Evolutionary conservation across 2,797 vertebrate genomes (phyloP).

Genomic region (Gadopsis marmoratus): DNA sequence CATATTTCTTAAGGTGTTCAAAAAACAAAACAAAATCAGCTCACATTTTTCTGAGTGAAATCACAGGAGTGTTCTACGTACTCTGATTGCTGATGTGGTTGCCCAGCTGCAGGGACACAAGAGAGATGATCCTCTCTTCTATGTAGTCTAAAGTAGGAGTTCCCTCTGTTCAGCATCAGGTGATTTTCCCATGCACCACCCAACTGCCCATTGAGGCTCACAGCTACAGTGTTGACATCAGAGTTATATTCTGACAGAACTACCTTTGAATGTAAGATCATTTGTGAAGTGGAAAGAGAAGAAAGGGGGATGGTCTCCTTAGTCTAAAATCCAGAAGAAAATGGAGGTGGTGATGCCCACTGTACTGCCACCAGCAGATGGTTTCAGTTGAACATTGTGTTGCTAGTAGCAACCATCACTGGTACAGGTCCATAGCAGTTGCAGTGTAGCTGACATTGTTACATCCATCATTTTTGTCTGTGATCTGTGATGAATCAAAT

Average conservation of each 20-base stretch:
- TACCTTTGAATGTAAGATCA: slow-evolving; percentile 21
- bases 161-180: slow-evolving; percentile 10
- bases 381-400: slow-evolving; percentile 25
- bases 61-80: slow-evolving; percentile 7
- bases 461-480: slow-evolving; percentile 10
- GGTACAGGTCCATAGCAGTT: neutral
- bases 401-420: slow-evolving; percentile 41
- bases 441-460: slow-evolving; percentile 4
- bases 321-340: slow-evolving; percentile 3
- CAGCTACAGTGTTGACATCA: neutral
- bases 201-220: neutral
- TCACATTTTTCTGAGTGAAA: neutral
- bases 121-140: slow-evolving; percentile 2
- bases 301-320: neutral
- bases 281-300: slow-evolving; percentile 29
- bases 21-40: neutral
- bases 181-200: neutral
- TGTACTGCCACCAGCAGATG: slow-evolving; percentile 16
- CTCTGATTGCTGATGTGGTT: neutral
- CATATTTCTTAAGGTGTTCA: slow-evolving; percentile 1
- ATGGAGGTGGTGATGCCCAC: neutral
- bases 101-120: neutral
- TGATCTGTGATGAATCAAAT: neutral
- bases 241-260: slow-evolving; percentile 16
- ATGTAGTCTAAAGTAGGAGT: slow-evolving; percentile 13